phyloP scores from a whole-genome alignment of 2,113 vertebrate genomes.

The Rhynchopsitta pachyrhyncha region DNA sequence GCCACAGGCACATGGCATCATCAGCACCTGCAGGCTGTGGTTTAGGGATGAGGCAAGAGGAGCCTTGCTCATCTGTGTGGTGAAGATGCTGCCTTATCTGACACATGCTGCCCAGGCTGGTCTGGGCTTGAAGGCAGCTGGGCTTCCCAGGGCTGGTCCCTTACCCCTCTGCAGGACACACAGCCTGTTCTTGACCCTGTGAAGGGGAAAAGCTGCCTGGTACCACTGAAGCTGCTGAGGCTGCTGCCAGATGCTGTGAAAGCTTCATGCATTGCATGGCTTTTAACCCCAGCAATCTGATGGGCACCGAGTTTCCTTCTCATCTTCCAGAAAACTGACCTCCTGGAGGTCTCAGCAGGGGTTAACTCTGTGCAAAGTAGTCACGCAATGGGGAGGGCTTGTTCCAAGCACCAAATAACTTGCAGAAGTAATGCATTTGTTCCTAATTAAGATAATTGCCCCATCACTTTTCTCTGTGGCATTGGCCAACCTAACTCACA shows the following conservation, averaged over 20 bases:
- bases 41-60: background rate
- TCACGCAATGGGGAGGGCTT: conserved; percentile 17
- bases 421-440: conserved; percentile 69
- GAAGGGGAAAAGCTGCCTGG: background rate
- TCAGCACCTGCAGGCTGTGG: background rate
- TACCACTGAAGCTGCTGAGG: background rate
- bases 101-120: background rate
- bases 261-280: fast-evolving
- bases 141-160: background rate
- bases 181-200: background rate
- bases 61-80: fast-evolving
- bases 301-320: background rate
- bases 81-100: background rate
- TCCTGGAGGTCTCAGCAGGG: background rate
- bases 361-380: conserved; percentile 42
- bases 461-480: conserved; percentile 63
- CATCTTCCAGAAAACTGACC: background rate
- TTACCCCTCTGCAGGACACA: background rate
- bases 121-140: background rate
- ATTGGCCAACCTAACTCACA: conserved; percentile 33
- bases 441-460: conserved; percentile 69
- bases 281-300: conserved; percentile 5
- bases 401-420: conserved; percentile 62
- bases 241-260: background rate
- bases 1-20: fast-evolving